Evolutionary conservation across 2,113 vertebrate genomes (phyloP).

Genomic region (Glaucidium brasilianum): DNA sequence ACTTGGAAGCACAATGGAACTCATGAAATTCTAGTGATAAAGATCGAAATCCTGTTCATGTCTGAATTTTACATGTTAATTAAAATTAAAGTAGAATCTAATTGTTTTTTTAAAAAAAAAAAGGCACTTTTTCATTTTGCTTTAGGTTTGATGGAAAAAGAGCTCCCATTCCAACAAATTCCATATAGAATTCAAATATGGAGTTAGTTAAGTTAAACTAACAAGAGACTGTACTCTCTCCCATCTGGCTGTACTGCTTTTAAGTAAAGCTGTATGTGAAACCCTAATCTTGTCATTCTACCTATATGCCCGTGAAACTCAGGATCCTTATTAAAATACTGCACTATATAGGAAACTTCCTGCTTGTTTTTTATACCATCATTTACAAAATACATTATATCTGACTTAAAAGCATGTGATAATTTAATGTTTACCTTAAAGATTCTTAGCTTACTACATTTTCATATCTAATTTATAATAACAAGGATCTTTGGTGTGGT

Average conservation of each 20-base stretch:
- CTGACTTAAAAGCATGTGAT: background rate
- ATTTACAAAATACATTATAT: background rate
- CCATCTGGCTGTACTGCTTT: background rate
- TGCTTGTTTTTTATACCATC: background rate
- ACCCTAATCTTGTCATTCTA: background rate
- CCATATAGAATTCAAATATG: rapidly evolving
- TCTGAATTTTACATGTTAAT: background rate
- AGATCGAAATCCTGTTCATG: background rate
- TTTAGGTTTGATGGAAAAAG: background rate
- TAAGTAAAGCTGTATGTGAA: background rate
- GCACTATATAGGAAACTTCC: background rate
- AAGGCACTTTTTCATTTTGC: background rate
- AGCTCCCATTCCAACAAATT: background rate
- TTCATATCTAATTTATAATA: background rate
- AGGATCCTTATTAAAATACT: background rate
- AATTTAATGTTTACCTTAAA: background rate
- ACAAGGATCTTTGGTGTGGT: background rate
- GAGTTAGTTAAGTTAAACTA: background rate
- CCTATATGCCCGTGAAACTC: background rate
- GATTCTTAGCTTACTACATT: background rate
- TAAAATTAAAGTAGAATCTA: background rate
- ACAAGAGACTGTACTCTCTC: background rate
- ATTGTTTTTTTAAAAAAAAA: background rate
- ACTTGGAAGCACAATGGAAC: background rate
- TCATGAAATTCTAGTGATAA: background rate